Evolutionary conservation across 2,797 vertebrate genomes (phyloP), one percentile per base, ranked within the genome.

Genomic region (Semaprochilodus insignis): DNA sequence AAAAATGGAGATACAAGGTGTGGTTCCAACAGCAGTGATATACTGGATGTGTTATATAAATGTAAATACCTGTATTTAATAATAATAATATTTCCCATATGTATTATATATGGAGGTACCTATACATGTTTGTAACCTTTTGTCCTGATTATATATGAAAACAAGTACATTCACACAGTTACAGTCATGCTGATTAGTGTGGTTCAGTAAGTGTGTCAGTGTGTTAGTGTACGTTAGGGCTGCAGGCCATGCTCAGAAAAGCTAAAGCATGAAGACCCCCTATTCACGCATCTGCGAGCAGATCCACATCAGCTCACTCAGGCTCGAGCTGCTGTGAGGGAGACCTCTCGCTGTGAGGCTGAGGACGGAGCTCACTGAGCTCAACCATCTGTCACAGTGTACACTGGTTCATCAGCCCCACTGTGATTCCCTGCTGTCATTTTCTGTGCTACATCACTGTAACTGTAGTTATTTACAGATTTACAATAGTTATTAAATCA

Each of bases 211-310:
- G 40, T 93, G 92, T 94, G 92, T 92, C 91, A 94, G 89, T 91
- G 90, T 90, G 87, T 88, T 91, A 91, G 84, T 83, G 81, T 84
- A 74, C 86, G 81, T 80, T 36, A 67, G 55, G 88, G 90, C 93
- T 89, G 81, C 31, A 82, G 91, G 92, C 84, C 69, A 86, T 85
- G 81, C 54, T 82, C 67, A 63, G 63, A 8, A 36, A 66, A 19
- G 63, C 63, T 13, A 7, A 52, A 73, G 57, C 21, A 52, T 74
- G 66, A 66, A 40, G 17, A 87, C 88, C 23, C 59, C 59, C 62
- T 14, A 92, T 88, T 94, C 92, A 94, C 90, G 91, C 93, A 91
- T 93, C 86, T 90, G 74, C 89, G 83, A 86, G 83, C 84, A 87
- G 86, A 77, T 77, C 79, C 89, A 85, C 89, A 89, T 93, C 86